These are phyloP conservation scores for Gryllus longicercus DNA, from an alignment of 2,888 invertebrate species.

Conservation along the genomic window DNA sequence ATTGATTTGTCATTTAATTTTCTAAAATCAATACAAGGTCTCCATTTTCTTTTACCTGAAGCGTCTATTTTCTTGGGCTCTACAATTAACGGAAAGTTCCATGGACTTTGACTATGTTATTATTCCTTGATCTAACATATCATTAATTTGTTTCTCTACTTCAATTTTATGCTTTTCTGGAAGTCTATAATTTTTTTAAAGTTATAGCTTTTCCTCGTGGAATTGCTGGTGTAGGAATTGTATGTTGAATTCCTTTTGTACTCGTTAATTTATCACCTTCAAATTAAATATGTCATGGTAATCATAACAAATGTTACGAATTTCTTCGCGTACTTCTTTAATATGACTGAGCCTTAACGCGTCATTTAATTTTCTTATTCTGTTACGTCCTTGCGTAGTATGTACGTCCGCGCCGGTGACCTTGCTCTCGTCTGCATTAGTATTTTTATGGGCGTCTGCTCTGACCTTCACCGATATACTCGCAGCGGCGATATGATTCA, in stretches of 20 bases:
- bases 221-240: constrained; percentile 22
- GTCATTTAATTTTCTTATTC: background rate
- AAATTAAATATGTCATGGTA: background rate
- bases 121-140: background rate
- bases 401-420: too few relatives aligned
- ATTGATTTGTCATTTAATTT: constrained; percentile 35
- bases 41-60: constrained; percentile 38
- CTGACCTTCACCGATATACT: too few relatives aligned
- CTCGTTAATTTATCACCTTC: constrained; percentile 23
- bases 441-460: too few relatives aligned
- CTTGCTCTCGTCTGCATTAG: too few relatives aligned
- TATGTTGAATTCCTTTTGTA: background rate
- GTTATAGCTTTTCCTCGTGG: background rate
- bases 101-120: constrained; percentile 4
- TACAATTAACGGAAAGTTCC: constrained; percentile 39
- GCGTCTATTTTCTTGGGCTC: constrained; percentile 41
- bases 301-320: background rate
- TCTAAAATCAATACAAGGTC: constrained; percentile 41
- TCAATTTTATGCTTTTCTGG: background rate
- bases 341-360: background rate
- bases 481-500: too few relatives aligned
- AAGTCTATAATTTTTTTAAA: constrained; percentile 21
- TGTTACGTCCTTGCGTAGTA: background rate
- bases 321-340: background rate
- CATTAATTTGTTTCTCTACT: background rate